A percentile compares a stretch with the other conserved stretches of the same genome.
Conservation (phyloP, 2,888 invertebrate genomes). For the Euplagia quadripunctaria region DNA sequence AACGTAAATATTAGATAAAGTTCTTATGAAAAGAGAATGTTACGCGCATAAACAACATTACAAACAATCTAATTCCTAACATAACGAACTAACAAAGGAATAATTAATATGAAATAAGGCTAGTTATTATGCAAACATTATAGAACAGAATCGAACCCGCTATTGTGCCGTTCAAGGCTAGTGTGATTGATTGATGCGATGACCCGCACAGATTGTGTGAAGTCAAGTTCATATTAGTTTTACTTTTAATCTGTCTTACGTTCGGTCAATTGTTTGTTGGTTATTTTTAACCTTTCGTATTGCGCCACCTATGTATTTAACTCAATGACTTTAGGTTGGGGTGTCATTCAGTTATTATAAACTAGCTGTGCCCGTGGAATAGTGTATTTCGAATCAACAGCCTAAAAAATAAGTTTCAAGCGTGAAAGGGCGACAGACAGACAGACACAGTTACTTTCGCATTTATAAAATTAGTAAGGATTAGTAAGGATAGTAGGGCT, state of each 20-base stretch:
- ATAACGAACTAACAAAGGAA: slow-evolving; percentile 36
- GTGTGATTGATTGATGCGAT: slow-evolving; percentile 74
- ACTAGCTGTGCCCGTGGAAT: no score
- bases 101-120: slow-evolving; percentile 56
- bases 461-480: no score
- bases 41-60: slow-evolving; percentile 6
- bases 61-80: slow-evolving; percentile 10
- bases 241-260: slow-evolving; percentile 52
- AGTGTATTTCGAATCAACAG: no score
- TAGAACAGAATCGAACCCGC: slow-evolving; percentile 44
- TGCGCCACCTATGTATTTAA: not conserved
- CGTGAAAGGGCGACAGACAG: no score
- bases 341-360: not conserved
- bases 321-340: not conserved
- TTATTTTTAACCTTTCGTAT: slow-evolving; percentile 19
- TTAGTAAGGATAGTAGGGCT: no score
- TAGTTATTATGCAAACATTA: slow-evolving; percentile 54
- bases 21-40: slow-evolving; percentile 10
- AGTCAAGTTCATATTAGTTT: slow-evolving; percentile 77
- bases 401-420: no score
- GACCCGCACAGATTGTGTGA: slow-evolving; percentile 74
- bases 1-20: not conserved
- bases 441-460: no score
- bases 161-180: slow-evolving; percentile 64
- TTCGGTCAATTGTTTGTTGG: slow-evolving; percentile 24